Conservation (phyloP, 2,888 invertebrate species). For the Zhengitettix transpicula region DNA sequence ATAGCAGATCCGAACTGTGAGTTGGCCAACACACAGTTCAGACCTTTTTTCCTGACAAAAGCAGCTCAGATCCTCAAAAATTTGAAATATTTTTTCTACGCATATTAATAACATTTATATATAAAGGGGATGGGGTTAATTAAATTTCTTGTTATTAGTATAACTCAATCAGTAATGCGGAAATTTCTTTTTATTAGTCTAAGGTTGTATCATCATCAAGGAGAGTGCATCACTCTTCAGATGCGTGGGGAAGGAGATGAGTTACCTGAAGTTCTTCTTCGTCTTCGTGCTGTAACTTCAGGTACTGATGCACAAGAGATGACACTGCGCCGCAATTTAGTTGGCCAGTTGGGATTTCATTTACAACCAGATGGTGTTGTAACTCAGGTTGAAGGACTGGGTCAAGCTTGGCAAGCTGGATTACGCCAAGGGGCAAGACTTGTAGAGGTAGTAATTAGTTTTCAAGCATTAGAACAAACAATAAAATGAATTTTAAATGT, state of each 20-base stretch:
- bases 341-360: slow-evolving; percentile 76
- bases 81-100: no score
- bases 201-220: slow-evolving; percentile 80
- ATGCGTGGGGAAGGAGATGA: slow-evolving; percentile 52
- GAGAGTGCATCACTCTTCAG: slow-evolving; percentile 75
- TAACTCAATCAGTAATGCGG: no score
- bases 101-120: no score
- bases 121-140: no score
- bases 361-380: slow-evolving; percentile 88
- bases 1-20: no score
- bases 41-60: no score
- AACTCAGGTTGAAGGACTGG: slow-evolving; percentile 71
- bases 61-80: no score
- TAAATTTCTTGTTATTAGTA: no score
- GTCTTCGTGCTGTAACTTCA: slow-evolving; percentile 64
- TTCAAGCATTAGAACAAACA: no score
- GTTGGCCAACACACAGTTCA: no score
- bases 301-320: slow-evolving; percentile 65
- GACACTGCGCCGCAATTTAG: slow-evolving; percentile 59
- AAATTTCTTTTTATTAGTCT: slow-evolving; percentile 32
- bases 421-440: slow-evolving; percentile 75
- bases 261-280: slow-evolving; percentile 57
- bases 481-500: no score
- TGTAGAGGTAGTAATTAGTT: slow-evolving; percentile 41
- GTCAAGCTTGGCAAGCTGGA: slow-evolving; percentile 63